Evolutionary conservation across 2,888 invertebrate species (phyloP).

Genomic region (Xestia c-nigrum): DNA sequence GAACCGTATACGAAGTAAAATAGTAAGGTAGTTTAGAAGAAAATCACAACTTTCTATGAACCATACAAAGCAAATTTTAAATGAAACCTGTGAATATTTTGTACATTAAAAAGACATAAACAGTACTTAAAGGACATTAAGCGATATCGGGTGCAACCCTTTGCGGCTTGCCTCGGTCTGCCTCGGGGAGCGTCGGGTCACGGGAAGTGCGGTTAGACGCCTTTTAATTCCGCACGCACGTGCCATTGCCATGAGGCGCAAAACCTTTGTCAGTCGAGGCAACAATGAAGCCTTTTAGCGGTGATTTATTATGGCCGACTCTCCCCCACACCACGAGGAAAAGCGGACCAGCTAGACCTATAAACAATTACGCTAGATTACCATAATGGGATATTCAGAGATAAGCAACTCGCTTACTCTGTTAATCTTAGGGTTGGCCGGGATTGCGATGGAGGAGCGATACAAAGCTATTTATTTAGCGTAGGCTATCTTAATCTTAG

Average conservation of each 20-base stretch:
- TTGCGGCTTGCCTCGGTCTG: constrained; percentile 22
- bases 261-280: constrained; percentile 77
- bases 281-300: constrained; percentile 80
- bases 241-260: constrained; percentile 72
- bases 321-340: constrained; percentile 37
- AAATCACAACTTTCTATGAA: not conserved
- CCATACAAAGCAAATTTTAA: not conserved
- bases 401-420: constrained; percentile 62
- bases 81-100: not conserved
- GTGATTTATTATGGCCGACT: constrained; percentile 79
- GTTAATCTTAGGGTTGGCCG: constrained; percentile 58
- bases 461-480: constrained; percentile 56
- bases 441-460: constrained; percentile 44
- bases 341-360: constrained; percentile 62
- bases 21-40: not conserved
- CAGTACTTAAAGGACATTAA: constrained; percentile 35
- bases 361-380: constrained; percentile 77
- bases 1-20: not conserved
- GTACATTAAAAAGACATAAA: constrained; percentile 17
- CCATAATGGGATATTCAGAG: constrained; percentile 70
- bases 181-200: constrained; percentile 48
- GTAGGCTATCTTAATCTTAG: constrained; percentile 56
- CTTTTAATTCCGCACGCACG: constrained; percentile 77
- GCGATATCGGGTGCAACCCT: constrained; percentile 50
- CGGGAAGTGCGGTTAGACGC: constrained; percentile 71